Base-by-base conservation (phyloP, 2,888 invertebrate species). In the Kryphioiulus occultus region DNA sequence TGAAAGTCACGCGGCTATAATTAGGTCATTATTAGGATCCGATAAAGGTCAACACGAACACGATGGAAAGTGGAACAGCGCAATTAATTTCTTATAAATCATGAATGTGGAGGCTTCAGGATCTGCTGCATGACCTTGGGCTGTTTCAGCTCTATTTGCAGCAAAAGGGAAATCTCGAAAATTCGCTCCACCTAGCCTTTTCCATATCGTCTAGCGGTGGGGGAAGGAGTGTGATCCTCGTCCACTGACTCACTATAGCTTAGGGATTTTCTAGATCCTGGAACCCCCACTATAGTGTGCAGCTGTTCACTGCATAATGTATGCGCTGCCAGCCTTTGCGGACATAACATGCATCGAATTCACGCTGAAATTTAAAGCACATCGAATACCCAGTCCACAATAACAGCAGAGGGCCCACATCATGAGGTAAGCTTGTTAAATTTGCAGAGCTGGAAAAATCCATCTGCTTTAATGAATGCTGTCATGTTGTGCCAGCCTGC, bases 61-160 rank as follows among this genome's bases (percentile, higher is more conserved):
- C 68, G 26, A 59, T 26, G 26, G 30, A 78, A 78, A 78, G 30
- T 78, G 30, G 78, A 78, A 30, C 30, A 15, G 10, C 30, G 30
- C 30, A 32, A 78, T 78, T 78, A 78, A 30, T 78, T 78, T 78
- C 78, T 78, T 78, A 78, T 78, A 78, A 78, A 78, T 26, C 15
- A 78, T 78, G 78, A 78, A 78, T 12, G 68, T 30, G 17, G 26
- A 30, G 78, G 30, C 78, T 30, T 30, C 26, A 15, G 30, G 30
- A 78, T 78, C 15, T 30, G 15, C 78, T 15, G 78, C 78, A 30
- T 30, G 30, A 78, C 78, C 78, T 78, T 78, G 78, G 10, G 78
- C 78, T 17, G 78, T 32, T 78, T 78, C 10, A 30, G 78, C 78
- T 78, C 78, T 78, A 78, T 78, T 78, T 78, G 30, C 78, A 78